Evolutionary conservation across 2,113 vertebrate species (phyloP).

Genomic region (Carettochelys insculpta): DNA sequence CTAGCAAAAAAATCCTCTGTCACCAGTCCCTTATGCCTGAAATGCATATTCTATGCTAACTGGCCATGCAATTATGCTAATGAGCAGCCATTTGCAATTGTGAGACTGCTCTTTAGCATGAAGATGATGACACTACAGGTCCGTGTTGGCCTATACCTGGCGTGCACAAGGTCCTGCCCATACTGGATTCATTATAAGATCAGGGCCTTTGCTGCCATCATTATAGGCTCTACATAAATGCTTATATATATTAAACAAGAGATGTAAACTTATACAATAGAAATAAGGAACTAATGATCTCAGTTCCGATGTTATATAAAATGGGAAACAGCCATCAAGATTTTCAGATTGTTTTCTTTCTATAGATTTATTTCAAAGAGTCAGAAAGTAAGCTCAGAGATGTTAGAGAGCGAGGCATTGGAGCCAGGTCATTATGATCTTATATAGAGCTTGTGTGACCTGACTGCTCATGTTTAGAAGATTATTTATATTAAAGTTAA

Average conservation of each 20-base stretch:
- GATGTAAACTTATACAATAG: background rate
- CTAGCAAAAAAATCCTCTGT: too few relatives aligned
- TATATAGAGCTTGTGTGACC: background rate
- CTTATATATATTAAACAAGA: background rate
- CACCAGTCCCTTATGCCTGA: too few relatives aligned
- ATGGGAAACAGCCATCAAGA: background rate
- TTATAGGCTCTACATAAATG: background rate
- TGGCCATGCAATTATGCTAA: too few relatives aligned
- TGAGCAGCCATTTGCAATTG: too few relatives aligned
- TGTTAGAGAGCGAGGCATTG: background rate
- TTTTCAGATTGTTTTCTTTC: background rate
- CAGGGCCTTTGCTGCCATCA: background rate
- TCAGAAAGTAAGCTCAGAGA: background rate
- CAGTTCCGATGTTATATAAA: background rate
- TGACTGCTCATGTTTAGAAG: background rate
- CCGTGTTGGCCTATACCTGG: too few relatives aligned
- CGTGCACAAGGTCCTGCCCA: background rate
- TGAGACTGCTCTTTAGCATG: too few relatives aligned
- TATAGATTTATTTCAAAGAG: background rate
- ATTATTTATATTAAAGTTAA: background rate
- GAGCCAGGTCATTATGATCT: background rate
- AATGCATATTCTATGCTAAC: too few relatives aligned
- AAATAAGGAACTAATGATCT: background rate
- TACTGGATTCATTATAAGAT: background rate
- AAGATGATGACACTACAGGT: too few relatives aligned